Evolutionary conservation across 2,888 invertebrate species (phyloP).

Genomic region (Gastrophysa polygoni): DNA sequence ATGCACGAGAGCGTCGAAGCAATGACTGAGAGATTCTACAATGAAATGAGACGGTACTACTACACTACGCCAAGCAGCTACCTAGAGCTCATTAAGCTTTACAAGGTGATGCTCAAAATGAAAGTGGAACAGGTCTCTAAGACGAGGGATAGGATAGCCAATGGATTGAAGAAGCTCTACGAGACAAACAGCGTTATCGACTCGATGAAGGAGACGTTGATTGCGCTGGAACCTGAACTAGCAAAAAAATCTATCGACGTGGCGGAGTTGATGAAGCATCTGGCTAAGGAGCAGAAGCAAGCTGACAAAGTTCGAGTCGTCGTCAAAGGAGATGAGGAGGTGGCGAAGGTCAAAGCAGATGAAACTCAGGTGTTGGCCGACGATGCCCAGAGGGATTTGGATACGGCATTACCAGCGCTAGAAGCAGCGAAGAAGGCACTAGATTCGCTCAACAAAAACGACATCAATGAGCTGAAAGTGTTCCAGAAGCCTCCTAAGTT

Average conservation of each 20-base stretch:
- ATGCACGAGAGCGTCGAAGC: constrained; percentile 82
- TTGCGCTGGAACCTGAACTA: constrained; percentile 79
- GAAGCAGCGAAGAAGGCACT: constrained; percentile 84
- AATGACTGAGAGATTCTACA: constrained; percentile 77
- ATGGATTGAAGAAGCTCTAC: constrained; percentile 79
- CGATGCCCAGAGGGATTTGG: constrained; percentile 83
- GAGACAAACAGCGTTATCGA: constrained; percentile 83
- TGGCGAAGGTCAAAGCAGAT: constrained; percentile 84
- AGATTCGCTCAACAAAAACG: constrained; percentile 84
- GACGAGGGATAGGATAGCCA: constrained; percentile 72
- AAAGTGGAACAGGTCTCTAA: constrained; percentile 73
- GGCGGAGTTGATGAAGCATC: constrained; percentile 72
- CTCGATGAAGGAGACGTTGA: constrained; percentile 83
- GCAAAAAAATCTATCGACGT: constrained; percentile 79
- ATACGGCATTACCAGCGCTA: constrained; percentile 85
- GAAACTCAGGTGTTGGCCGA: constrained; percentile 84
- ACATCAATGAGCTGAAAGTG: constrained; percentile 88
- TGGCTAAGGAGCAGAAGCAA: constrained; percentile 80
- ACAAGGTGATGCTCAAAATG: constrained; percentile 70
- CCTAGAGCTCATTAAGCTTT: constrained; percentile 82
- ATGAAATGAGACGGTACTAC: constrained; percentile 83
- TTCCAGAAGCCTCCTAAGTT: constrained; percentile 87
- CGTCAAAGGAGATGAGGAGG: constrained; percentile 83
- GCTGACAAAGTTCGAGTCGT: constrained; percentile 81
- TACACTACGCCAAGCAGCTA: constrained; percentile 94